These are phyloP conservation scores for Hemicrepidius hirtus DNA, from an alignment of 2,888 invertebrate genomes.

Conservation along the genomic window DNA sequence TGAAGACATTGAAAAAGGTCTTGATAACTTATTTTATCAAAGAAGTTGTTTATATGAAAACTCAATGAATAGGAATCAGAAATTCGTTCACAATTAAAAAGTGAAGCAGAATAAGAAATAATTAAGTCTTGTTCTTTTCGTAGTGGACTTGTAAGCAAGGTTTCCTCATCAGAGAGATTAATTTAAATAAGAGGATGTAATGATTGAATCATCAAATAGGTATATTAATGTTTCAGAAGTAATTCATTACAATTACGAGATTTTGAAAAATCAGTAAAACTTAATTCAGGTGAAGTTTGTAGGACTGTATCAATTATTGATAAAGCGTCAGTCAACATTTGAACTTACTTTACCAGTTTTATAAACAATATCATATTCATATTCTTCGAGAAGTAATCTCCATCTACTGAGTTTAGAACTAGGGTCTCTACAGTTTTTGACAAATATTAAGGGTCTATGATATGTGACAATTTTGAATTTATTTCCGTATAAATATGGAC, in stretches of 20 bases:
- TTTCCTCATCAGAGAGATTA: neutral
- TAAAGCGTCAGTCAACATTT: constrained; percentile 62
- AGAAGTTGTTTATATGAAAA: neutral
- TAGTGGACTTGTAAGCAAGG: neutral
- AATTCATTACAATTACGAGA: neutral
- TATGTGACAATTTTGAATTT: constrained; percentile 61
- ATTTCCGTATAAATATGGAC: constrained; percentile 52
- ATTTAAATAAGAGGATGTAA: neutral
- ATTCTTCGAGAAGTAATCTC: neutral
- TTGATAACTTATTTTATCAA: constrained; percentile 6
- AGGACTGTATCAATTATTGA: neutral
- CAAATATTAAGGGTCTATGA: constrained; percentile 59
- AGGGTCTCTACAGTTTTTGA: neutral
- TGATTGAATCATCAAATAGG: neutral
- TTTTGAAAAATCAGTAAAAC: constrained; percentile 1
- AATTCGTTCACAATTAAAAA: neutral
- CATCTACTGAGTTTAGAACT: neutral
- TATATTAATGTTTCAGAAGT: neutral
- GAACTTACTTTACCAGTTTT: constrained; percentile 61
- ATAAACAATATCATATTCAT: constrained; percentile 53
- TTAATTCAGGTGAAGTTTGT: neutral
- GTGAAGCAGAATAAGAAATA: neutral
- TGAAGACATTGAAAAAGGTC: neutral
- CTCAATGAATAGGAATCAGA: neutral
- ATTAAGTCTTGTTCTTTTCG: neutral